Evolutionary conservation across 1,140 invertebrate species (phyloP).

Genomic region (Rhopalosiphum maidis): DNA sequence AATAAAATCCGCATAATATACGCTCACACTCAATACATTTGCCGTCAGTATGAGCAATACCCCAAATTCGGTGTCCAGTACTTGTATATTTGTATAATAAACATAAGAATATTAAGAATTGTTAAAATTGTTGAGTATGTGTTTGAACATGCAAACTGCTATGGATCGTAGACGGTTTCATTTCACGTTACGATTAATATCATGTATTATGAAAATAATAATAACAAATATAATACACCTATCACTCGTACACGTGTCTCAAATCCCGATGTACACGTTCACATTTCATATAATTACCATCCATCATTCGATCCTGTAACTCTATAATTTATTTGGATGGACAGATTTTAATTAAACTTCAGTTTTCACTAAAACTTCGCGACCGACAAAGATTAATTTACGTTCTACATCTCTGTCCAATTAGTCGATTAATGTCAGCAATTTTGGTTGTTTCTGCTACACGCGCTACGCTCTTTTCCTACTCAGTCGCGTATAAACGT

Average conservation of each 20-base stretch:
- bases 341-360: constrained; percentile 50
- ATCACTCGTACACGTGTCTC: neutral
- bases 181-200: neutral
- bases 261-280: neutral
- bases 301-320: neutral
- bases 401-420: constrained; percentile 47
- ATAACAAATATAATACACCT: neutral
- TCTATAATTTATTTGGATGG: constrained; percentile 35
- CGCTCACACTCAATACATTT: neutral
- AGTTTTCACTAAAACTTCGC: constrained; percentile 8
- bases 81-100: neutral
- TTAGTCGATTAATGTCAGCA: constrained; percentile 41
- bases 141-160: neutral
- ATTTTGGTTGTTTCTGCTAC: neutral
- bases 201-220: neutral
- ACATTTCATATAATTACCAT: constrained; percentile 12
- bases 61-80: neutral
- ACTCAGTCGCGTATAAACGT: neutral
- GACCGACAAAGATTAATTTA: constrained; percentile 43
- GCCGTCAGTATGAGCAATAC: neutral
- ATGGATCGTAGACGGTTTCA: no score
- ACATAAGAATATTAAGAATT: no score
- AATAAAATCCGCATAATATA: neutral
- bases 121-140: no score
- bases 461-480: neutral